Conservation (phyloP, 2,888 invertebrate genomes). For the Idaea dimidiata region DNA sequence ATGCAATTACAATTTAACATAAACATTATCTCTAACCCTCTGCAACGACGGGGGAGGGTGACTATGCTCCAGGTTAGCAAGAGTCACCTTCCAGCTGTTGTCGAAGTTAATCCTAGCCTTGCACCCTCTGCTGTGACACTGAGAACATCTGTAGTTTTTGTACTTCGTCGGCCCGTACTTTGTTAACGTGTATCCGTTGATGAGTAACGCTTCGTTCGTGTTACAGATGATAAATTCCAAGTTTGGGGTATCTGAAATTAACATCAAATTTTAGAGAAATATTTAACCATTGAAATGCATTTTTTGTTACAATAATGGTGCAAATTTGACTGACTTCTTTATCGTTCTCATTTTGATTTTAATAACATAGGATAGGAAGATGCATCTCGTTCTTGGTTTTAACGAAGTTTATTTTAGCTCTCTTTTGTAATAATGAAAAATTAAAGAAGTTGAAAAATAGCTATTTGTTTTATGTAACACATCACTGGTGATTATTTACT, state of each 20-base stretch:
- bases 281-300: no score
- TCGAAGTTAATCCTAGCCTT: conserved; percentile 27
- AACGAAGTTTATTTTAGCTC: no score
- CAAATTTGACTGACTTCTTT: no score
- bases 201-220: conserved; percentile 23
- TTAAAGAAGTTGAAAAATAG: no score
- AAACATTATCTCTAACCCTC: conserved; percentile 3
- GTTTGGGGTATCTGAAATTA: conserved; percentile 10
- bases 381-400: no score
- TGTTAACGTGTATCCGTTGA: conserved; percentile 26
- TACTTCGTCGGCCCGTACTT: conserved; percentile 14
- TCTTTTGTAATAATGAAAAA: no score
- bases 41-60: conserved; percentile 18
- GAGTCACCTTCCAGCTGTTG: conserved; percentile 12
- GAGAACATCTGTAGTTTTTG: conserved; percentile 27
- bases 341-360: no score
- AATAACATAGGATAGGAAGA: no score
- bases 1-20: not conserved
- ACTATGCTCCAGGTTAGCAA: conserved; percentile 12
- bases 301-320: no score
- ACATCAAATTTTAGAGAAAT: no score
- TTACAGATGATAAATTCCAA: conserved; percentile 20
- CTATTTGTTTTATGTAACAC: no score
- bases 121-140: conserved; percentile 22
- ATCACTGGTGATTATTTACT: no score